Conservation (phyloP, 2,888 invertebrate species). For the Xestoiulus laeticollis region DNA sequence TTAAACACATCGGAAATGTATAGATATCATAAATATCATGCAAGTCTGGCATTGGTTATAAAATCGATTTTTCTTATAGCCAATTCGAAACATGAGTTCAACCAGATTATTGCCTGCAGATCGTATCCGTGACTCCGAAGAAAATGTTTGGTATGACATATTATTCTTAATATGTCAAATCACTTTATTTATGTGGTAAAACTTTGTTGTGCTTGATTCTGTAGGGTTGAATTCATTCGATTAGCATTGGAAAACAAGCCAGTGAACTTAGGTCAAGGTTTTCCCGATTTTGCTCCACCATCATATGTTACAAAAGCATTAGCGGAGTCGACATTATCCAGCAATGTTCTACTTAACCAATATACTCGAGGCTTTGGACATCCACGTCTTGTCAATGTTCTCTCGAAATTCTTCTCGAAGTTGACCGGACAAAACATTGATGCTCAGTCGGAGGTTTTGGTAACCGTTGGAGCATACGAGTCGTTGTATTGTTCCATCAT, state of each 20-base stretch:
- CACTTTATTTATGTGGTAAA: neutral
- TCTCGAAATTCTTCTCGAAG: slow-evolving; percentile 85
- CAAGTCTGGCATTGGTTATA: neutral
- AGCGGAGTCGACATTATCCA: slow-evolving; percentile 70
- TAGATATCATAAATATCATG: neutral
- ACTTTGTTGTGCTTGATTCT: neutral
- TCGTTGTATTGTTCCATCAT: slow-evolving; percentile 86
- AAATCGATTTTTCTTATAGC: neutral
- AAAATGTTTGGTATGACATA: slow-evolving; percentile 48
- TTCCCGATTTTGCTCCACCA: slow-evolving; percentile 91
- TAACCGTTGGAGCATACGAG: slow-evolving; percentile 94
- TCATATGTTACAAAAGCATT: slow-evolving; percentile 81
- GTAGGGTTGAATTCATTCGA: slow-evolving; percentile 90
- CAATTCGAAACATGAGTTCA: slow-evolving; percentile 45
- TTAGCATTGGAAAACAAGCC: slow-evolving; percentile 85
- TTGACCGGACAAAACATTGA: slow-evolving; percentile 80
- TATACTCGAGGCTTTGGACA: slow-evolving; percentile 94
- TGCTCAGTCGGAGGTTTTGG: slow-evolving; percentile 83
- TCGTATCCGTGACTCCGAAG: slow-evolving; percentile 43
- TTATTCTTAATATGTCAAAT: neutral
- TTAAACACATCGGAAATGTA: neutral
- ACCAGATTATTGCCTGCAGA: slow-evolving; percentile 42
- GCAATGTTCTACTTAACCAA: slow-evolving; percentile 83
- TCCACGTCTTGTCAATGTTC: slow-evolving; percentile 82
- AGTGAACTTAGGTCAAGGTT: slow-evolving; percentile 93